Base-by-base conservation (phyloP, 1,140 invertebrate genomes). In the Scaptomyza graminum region DNA sequence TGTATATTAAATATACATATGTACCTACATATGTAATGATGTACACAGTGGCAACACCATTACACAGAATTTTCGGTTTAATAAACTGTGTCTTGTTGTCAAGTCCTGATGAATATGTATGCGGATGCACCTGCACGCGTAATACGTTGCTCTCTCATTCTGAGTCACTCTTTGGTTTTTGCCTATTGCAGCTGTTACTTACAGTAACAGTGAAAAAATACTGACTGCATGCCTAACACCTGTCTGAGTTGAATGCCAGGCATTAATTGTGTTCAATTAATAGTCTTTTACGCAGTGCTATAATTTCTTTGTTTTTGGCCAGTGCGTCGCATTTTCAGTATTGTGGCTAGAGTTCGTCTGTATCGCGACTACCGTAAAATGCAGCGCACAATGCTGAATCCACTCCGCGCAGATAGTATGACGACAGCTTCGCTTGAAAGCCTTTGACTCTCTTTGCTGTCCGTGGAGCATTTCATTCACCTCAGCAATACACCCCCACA, bases 191-290 rank as follows among this genome's bases (percentile, higher is more conserved):
- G 76, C 73, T 84, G 80, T 76, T 80, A 76, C 84, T 84, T 76
- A 41, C 47, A 25, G 50, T 25, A 51, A 80, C 73, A 72, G 79
- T 71, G n/a, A 75, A 76, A 76, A 54, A 47, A 31, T 34, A 49
- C 31, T 63, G 71, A 59, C 61, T 57, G 41, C 46, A 63, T 54
- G 50, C 67, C 61, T 59, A 49, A 74, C 74, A 87, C 74, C 81
- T 85, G 81, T 75, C 41, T 59, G 77, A 72, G 77, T 85, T 78
- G 69, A 85, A 85, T 81, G 81, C 63, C 56, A 43, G 22, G 39
- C 34, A n/a, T 47, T 28, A 31, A 59, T 67, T 44, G 31, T 44
- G 4, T n/a, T 51, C 2, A 61, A 6, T 13, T 7, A 51, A 34
- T 9, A 25, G 12, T 51, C 15, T 37, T 60, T 9, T 66, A 66